A percentile compares a stretch with the other conserved stretches of the same genome.
These are phyloP conservation scores for Limosa lapponica DNA, from an alignment of 2,797 vertebrate species.

Conservation along the genomic window DNA sequence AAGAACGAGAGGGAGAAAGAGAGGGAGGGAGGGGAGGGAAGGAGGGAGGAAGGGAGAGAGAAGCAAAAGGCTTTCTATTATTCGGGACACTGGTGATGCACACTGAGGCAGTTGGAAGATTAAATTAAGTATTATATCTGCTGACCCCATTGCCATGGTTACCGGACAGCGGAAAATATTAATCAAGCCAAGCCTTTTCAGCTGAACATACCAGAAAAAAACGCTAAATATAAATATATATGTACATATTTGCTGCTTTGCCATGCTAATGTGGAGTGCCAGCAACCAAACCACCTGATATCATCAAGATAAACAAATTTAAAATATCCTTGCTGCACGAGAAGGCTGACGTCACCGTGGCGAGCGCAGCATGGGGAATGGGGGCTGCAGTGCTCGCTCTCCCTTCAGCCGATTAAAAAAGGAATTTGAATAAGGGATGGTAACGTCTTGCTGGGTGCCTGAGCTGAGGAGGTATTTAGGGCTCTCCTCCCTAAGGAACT, in stretches of 20 bases:
- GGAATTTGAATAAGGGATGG: background rate
- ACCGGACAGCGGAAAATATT: slow-evolving; percentile 99
- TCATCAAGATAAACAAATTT: slow-evolving; percentile 59
- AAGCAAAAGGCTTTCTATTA: slow-evolving; percentile 90
- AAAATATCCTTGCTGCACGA: slow-evolving; percentile 31
- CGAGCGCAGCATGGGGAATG: background rate
- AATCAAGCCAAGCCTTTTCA: slow-evolving; percentile 92
- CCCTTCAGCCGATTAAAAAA: background rate
- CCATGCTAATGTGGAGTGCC: slow-evolving; percentile 60
- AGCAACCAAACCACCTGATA: slow-evolving; percentile 54
- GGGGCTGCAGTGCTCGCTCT: background rate
- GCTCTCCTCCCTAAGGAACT: background rate
- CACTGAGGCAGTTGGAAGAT: slow-evolving; percentile 98
- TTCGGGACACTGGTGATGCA: slow-evolving; percentile 93
- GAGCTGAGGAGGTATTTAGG: background rate
- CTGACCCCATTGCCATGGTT: slow-evolving; percentile 99
- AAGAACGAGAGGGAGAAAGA: slow-evolving; percentile 73
- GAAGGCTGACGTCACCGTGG: slow-evolving; percentile 37
- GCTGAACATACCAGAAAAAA: slow-evolving; percentile 78
- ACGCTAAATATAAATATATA: slow-evolving; percentile 82
- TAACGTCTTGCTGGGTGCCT: background rate
- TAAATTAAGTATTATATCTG: slow-evolving; percentile 99
- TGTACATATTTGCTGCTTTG: slow-evolving; percentile 62
- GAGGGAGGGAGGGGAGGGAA: slow-evolving; percentile 70
- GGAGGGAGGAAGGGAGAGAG: slow-evolving; percentile 75